These are phyloP conservation scores for Strix uralensis DNA, from an alignment of 2,113 vertebrate species.

Conservation along the genomic window DNA sequence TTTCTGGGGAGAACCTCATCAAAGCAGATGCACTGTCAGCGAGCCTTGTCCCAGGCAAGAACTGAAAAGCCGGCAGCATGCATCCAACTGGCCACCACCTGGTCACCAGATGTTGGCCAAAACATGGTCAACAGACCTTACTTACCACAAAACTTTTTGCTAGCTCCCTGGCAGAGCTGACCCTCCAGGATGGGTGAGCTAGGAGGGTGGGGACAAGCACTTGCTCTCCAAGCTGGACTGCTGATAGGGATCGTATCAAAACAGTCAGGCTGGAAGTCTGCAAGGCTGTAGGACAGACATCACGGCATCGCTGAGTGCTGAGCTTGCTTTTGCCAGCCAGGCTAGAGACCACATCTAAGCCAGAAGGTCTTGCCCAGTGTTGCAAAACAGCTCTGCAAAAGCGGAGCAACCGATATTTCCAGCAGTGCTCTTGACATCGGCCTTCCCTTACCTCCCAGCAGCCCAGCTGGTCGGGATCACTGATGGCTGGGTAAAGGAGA, in stretches of 20 bases:
- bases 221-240: background rate
- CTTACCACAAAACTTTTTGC: background rate
- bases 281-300: background rate
- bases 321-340: background rate
- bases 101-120: background rate
- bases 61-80: background rate
- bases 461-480: background rate
- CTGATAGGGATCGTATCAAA: background rate
- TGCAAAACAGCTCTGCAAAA: background rate
- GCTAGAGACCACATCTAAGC: background rate
- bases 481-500: background rate
- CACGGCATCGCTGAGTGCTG: background rate
- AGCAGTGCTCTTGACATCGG: background rate
- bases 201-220: background rate
- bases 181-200: background rate
- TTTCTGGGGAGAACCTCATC: background rate
- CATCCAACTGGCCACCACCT: background rate
- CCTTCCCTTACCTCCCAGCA: background rate
- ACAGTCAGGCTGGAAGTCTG: background rate
- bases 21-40: accelerated
- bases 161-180: background rate
- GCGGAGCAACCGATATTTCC: background rate
- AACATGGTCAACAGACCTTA: background rate
- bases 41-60: background rate
- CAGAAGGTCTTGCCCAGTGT: background rate